These are phyloP conservation scores for Caenorhabditis zanzibari DNA, from an alignment of 2,888 invertebrate species.

Conservation along the genomic window DNA sequence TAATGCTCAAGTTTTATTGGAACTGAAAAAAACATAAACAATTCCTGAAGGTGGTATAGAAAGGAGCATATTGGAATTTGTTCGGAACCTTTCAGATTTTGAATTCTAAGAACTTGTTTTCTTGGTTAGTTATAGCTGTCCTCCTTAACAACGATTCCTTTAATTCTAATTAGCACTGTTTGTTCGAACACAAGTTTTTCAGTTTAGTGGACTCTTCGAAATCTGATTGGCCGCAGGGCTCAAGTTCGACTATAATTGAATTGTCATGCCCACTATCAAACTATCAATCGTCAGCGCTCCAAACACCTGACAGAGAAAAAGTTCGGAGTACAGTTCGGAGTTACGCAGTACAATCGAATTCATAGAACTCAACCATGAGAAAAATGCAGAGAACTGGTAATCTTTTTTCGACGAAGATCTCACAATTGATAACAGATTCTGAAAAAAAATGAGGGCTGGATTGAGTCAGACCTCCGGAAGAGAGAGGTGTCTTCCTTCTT, in stretches of 20 bases:
- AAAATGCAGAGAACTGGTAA: constrained; percentile 32
- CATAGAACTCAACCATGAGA: constrained; percentile 4
- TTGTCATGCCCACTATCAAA: neutral
- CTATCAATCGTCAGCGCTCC: too few species aligned
- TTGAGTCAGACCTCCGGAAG: constrained; percentile 42
- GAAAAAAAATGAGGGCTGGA: neutral
- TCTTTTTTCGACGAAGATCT: constrained; percentile 11
- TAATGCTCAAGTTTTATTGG: neutral
- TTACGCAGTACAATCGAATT: constrained; percentile 2
- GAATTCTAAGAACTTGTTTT: neutral
- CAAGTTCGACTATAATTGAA: neutral
- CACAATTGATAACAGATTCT: constrained; percentile 23
- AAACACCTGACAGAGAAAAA: neutral
- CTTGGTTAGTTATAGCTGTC: too few species aligned
- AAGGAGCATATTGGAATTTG: too few species aligned
- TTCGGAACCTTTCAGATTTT: too few species aligned
- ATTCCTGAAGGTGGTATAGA: too few species aligned
- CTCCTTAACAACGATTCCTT: too few species aligned
- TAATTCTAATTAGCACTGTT: too few species aligned
- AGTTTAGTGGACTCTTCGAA: too few species aligned
- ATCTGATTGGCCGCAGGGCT: too few species aligned
- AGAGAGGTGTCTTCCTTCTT: neutral
- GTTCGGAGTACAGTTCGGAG: neutral
- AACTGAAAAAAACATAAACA: neutral
- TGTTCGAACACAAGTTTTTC: too few species aligned